Evolutionary conservation across 2,888 invertebrate species (phyloP), one percentile per base, ranked within the genome.

Genomic region (Dyspetes luteomarginatus): DNA sequence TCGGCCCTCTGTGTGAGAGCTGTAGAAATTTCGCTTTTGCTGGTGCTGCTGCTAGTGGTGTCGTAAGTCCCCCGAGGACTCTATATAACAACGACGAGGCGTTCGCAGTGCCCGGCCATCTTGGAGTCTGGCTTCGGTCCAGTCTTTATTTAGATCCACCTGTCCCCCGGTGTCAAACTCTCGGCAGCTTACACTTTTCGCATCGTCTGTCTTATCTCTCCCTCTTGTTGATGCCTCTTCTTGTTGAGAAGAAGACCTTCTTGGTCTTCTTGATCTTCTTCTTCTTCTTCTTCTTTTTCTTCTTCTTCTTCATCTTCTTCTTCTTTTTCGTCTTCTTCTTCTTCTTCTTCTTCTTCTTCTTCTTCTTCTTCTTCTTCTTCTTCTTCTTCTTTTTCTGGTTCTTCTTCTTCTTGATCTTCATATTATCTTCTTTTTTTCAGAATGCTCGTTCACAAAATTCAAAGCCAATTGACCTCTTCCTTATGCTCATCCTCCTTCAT

Each of bases 111-210:
- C 52, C 82, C 90, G 84, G 89, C 90, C 90, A 90, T 90, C 85
- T 90, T 91, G 87, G 85, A 73, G 83, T 83, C 88, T 92, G 92
- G 92, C 92, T 87, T 85, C 85, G 88, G 88, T 92, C 92, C 92
- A 92, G 88, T 90, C 91, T 92, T 91, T 90, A 92, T 92, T 91
- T 92, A 92, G 92, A 91, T 89, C 91, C 92, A 92, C 92, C 92
- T 92, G 92, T 92, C 91, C 88, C 89, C 84, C 83, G 88, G 89
- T 90, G 91, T 91, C 73, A 78, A 65, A 74, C 73, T 71, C 76
- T 72, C 71, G 50, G 50, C 69, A 24, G 19, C 73, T 80, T 28
- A 26, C 36, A 62, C 62, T 64, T 52, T 50, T 64, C 62, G 62
- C 62, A 28, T 60, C 71, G 41, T 62, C 28, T 30, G 36, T 72